Evolutionary conservation across 2,888 invertebrate genomes (phyloP), one percentile per base, ranked within the genome.

Genomic region (Drosophila greeni): DNA sequence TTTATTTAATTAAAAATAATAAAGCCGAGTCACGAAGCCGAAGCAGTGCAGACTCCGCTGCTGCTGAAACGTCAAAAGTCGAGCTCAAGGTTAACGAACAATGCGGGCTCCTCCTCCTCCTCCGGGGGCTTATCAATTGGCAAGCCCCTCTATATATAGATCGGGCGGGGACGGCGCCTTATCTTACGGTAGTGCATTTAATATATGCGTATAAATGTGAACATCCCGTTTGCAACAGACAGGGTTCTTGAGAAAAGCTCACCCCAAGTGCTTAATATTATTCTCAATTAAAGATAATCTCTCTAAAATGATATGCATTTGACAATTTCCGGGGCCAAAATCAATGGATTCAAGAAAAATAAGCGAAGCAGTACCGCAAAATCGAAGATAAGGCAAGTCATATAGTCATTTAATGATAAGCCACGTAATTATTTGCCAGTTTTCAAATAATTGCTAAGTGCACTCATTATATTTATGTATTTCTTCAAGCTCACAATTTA

Each of bases 1-100:
- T 73, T 70, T 79, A 79, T 81, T 81, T 82, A 82, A 81, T 81
- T 81, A 73, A 81, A 68, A 81, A 81, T 78, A 76, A 82, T 81
- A 70, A 81, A 82, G 71, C 66, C 69, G 62, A 75, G 74, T 72
- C 74, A 72, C 80, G 75, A 80, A 76, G 73, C 77, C 76, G 40
- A 40, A 40, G 40, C 72, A 66, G 49, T 61, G 33, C 71, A 71
- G 60, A 81, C 59, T 66, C 51, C 18, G 53, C 26, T 12, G 40
- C 23, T 40, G n/a, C 23, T 40, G 34, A 20, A 64, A 68, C 65
- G 59, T 51, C 74, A 64, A 67, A 55, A 69, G 72, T 77, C 74
- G 54, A 54, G 61, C 80, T 76, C 82, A 81, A 81, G 80, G 80
- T 81, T 81, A 82, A 77, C 71, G 66, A 55, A 43, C 53, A 24